Evolutionary conservation across 2,797 vertebrate genomes (phyloP).

Genomic region (Sphenopsis melanotis): DNA sequence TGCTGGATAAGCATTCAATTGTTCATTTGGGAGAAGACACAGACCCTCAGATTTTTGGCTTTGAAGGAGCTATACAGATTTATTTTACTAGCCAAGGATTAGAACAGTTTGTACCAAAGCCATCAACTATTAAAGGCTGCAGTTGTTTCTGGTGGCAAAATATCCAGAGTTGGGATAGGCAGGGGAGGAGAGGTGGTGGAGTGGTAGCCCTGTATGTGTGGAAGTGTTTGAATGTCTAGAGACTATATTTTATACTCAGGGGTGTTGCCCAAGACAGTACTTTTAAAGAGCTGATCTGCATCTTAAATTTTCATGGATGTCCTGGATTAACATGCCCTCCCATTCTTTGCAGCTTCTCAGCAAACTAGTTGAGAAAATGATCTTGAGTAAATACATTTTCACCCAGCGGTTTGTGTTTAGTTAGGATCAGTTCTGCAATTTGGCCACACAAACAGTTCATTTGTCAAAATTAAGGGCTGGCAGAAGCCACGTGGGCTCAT

Average conservation of each 20-base stretch:
- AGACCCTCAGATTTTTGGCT: neutral
- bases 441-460: neutral
- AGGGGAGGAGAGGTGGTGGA: neutral
- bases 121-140: neutral
- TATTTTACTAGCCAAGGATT: neutral
- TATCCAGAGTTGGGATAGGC: neutral
- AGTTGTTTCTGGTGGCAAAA: neutral
- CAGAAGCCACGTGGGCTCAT: neutral
- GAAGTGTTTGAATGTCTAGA: neutral
- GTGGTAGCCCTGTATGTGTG: neutral
- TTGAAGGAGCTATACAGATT: neutral
- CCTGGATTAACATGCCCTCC: neutral
- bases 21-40: neutral
- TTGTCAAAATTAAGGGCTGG: neutral
- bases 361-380: neutral
- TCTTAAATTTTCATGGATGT: neutral
- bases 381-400: neutral
- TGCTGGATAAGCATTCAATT: fast-evolving
- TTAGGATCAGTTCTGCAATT: neutral
- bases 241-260: neutral
- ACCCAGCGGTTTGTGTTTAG: neutral
- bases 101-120: neutral
- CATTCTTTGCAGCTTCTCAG: neutral
- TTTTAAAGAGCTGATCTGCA: neutral
- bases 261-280: neutral